These are phyloP conservation scores for Xenops minutus DNA, from an alignment of 2,797 vertebrate genomes.

Conservation along the genomic window DNA sequence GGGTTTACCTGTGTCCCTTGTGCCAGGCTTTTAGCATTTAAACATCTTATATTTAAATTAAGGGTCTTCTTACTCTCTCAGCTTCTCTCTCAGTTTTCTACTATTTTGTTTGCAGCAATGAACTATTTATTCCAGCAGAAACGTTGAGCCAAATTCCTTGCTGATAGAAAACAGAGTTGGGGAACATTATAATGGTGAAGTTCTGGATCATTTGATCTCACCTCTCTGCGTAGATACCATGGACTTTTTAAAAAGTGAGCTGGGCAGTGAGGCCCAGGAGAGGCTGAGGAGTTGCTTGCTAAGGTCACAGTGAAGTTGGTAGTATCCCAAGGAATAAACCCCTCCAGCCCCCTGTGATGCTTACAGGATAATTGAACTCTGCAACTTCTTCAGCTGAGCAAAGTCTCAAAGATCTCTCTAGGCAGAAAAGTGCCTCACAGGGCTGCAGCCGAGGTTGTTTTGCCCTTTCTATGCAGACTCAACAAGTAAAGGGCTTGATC, in stretches of 20 bases:
- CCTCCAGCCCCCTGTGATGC: not conserved
- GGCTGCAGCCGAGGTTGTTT: not conserved
- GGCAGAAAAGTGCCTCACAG: not conserved
- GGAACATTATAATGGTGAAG: not conserved
- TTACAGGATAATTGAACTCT: not conserved
- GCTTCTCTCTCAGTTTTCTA: not conserved
- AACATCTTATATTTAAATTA: not conserved
- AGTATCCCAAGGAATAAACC: not conserved
- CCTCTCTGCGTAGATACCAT: not conserved
- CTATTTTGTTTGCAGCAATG: not conserved
- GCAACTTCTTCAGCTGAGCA: not conserved
- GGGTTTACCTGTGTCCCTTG: not conserved
- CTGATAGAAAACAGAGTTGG: not conserved
- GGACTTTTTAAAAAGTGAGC: not conserved
- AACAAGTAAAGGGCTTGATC: not conserved
- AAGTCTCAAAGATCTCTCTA: not conserved
- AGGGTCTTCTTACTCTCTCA: not conserved
- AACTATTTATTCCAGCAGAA: not conserved
- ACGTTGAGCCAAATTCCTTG: not conserved
- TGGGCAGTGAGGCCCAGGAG: not conserved
- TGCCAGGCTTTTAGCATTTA: not conserved
- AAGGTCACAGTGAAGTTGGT: not conserved
- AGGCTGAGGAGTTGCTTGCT: not conserved
- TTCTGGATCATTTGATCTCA: not conserved
- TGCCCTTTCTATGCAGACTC: not conserved